Conservation (phyloP, 1,140 invertebrate genomes). For the Lepidurus couesii region DNA sequence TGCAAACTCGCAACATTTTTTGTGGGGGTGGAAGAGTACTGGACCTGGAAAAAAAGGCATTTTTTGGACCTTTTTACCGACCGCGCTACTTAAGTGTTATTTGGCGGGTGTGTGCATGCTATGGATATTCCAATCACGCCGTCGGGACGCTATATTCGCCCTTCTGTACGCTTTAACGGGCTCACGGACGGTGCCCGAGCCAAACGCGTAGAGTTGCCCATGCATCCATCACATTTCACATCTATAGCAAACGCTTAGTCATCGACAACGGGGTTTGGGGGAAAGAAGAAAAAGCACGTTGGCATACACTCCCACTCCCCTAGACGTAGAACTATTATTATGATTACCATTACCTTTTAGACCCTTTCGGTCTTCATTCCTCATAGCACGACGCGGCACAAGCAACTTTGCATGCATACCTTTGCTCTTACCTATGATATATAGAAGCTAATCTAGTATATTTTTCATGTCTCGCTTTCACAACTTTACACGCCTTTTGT, state of each 20-base stretch:
- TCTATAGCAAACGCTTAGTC: neutral
- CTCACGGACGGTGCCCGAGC: neutral
- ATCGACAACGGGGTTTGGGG: neutral
- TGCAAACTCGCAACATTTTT: too few relatives aligned
- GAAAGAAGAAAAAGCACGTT: neutral
- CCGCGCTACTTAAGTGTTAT: too few relatives aligned
- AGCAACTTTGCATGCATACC: neutral
- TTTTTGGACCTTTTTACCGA: too few relatives aligned
- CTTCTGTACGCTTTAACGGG: constrained; percentile 3
- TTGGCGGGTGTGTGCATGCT: neutral
- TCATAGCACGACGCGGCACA: neutral
- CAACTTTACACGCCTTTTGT: too few relatives aligned
- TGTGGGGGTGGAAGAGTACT: too few relatives aligned
- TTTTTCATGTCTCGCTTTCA: too few relatives aligned
- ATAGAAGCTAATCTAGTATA: too few relatives aligned
- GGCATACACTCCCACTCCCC: neutral
- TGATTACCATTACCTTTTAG: neutral
- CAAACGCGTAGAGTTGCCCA: neutral
- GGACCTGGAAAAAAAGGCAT: too few relatives aligned
- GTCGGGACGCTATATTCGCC: neutral
- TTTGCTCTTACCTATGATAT: neutral
- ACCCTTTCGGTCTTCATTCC: constrained; percentile 5
- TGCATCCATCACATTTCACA: neutral
- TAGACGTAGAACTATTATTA: neutral
- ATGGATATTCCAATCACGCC: constrained; percentile 18